phyloP scores from a whole-genome alignment of 2,888 invertebrate genomes.

The Serripes groenlandicus region DNA sequence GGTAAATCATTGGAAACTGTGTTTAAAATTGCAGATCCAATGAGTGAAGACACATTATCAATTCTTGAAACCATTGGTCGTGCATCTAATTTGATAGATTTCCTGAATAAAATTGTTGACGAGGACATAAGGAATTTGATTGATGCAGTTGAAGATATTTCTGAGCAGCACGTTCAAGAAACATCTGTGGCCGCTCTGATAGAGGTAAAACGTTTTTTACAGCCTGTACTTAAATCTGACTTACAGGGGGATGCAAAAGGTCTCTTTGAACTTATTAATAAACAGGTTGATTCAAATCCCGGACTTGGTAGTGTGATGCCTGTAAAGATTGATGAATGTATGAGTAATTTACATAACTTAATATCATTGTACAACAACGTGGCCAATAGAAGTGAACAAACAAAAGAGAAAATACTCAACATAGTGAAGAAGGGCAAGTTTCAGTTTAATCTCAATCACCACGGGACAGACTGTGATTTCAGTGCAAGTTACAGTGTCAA shows the following conservation, averaged over 20 bases:
- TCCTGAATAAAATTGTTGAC: conserved; percentile 63
- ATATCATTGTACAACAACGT: conserved; percentile 71
- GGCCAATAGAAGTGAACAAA: conserved; percentile 73
- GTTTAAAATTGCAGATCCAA: conserved; percentile 26
- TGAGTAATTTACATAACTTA: conserved; percentile 66
- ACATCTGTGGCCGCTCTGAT: conserved; percentile 73
- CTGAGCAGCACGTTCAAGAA: conserved; percentile 73
- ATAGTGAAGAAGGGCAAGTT: conserved; percentile 64
- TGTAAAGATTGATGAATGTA: conserved; percentile 65
- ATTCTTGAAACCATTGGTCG: conserved; percentile 37
- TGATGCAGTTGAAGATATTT: conserved; percentile 76
- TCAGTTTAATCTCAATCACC: conserved; percentile 38
- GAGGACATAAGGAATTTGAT: conserved; percentile 75
- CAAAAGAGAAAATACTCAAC: conserved; percentile 67
- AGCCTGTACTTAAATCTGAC: conserved; percentile 56
- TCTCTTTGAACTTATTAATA: conserved; percentile 37
- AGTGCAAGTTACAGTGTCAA: conserved; percentile 2
- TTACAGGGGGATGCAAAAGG: background rate
- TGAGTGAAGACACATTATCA: conserved; percentile 17
- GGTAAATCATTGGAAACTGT: conserved; percentile 38
- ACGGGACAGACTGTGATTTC: conserved; percentile 35
- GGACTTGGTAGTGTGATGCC: conserved; percentile 39
- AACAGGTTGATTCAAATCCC: conserved; percentile 30
- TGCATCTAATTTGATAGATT: conserved; percentile 53
- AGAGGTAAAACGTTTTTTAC: conserved; percentile 67